Conservation (phyloP, 2,797 vertebrate genomes). For the Phaenicophaeus curvirostris region DNA sequence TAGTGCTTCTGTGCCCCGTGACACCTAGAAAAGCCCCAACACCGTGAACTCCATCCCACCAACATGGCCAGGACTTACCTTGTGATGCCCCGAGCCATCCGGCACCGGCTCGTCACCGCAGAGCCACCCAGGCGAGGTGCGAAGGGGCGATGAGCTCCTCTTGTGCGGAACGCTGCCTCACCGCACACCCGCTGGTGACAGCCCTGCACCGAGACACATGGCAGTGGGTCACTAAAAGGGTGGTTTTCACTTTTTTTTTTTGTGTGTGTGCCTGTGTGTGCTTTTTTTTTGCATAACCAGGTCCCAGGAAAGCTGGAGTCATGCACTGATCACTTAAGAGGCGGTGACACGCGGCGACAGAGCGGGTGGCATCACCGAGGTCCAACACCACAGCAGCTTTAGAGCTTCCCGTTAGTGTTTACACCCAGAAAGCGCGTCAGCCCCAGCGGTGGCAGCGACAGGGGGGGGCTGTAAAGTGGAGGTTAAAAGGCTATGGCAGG, state of each 20-base stretch:
- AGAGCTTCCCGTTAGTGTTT: neutral
- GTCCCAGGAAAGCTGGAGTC: neutral
- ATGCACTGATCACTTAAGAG: neutral
- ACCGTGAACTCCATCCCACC: fast-evolving
- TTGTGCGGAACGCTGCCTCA: neutral
- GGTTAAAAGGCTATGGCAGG: neutral
- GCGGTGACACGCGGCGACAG: neutral
- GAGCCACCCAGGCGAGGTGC: neutral
- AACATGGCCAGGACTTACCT: neutral
- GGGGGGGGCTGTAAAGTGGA: fast-evolving
- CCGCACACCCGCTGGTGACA: fast-evolving
- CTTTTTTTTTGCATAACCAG: neutral
- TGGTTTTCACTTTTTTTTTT: neutral
- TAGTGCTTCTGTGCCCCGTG: neutral
- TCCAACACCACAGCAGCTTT: neutral
- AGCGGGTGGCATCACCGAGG: neutral
- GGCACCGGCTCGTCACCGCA: neutral
- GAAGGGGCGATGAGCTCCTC: neutral
- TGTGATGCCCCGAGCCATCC: fast-evolving
- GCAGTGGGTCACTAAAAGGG: neutral
- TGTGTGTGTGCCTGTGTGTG: neutral
- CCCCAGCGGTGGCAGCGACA: fast-evolving
- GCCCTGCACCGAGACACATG: neutral
- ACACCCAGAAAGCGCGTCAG: neutral
- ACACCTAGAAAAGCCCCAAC: neutral